phyloP scores from a whole-genome alignment of 2,888 invertebrate genomes.

The Ceramica pisi region DNA sequence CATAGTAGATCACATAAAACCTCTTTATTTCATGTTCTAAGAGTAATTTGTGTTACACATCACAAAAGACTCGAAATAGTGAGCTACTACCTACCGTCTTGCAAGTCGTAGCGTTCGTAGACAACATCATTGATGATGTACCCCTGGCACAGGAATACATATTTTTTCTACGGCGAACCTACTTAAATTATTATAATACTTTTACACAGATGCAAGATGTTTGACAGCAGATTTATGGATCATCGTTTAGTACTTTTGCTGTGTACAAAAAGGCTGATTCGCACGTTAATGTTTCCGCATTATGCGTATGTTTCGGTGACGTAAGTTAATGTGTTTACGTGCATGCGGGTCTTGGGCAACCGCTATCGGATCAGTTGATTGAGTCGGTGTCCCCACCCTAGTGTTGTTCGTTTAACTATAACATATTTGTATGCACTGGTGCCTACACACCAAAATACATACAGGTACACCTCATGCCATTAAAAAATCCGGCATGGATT shows the following conservation, averaged over 20 bases:
- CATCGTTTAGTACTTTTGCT: conserved; percentile 60
- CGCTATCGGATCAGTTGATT: conserved; percentile 43
- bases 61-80: neutral
- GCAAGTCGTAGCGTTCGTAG: neutral
- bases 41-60: conserved; percentile 2
- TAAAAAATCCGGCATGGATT: neutral
- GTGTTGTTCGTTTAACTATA: conserved; percentile 38
- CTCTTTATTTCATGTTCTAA: neutral
- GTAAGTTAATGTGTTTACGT: conserved; percentile 69
- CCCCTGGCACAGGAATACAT: neutral
- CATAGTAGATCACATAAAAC: conserved; percentile 19
- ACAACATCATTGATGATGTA: neutral
- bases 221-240: conserved; percentile 30
- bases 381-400: conserved; percentile 36
- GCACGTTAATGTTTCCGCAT: conserved; percentile 74
- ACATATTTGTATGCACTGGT: neutral
- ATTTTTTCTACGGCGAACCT: no score
- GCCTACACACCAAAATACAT: no score
- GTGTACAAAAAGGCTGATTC: conserved; percentile 66
- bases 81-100: neutral
- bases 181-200: neutral
- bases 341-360: conserved; percentile 71
- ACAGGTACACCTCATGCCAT: no score
- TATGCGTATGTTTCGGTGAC: conserved; percentile 68
- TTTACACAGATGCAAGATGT: conserved; percentile 4